phyloP scores from a whole-genome alignment of 2,113 vertebrate genomes.

The Gallinago undulata region DNA sequence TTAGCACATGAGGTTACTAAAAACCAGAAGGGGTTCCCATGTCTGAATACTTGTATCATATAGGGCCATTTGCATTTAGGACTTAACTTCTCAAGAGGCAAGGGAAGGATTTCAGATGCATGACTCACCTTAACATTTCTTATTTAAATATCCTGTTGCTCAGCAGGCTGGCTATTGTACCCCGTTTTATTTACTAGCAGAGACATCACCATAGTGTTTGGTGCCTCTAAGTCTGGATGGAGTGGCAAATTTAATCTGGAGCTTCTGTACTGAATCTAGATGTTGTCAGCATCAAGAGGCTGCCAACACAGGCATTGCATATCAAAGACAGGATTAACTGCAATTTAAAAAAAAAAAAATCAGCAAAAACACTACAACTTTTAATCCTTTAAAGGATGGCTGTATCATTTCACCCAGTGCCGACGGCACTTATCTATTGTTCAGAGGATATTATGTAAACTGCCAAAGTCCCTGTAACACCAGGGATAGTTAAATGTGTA shows the following conservation, averaged over 20 bases:
- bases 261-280: background rate
- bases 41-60: background rate
- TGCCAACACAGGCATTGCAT: slow-evolving; percentile 6
- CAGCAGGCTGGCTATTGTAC: background rate
- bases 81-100: background rate
- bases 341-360: background rate
- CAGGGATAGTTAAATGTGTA: slow-evolving; percentile 45
- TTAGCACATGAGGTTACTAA: background rate
- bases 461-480: slow-evolving; percentile 13
- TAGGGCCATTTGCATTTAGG: background rate
- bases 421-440: slow-evolving; percentile 19
- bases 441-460: slow-evolving; percentile 28
- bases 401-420: slow-evolving; percentile 10
- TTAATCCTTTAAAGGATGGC: slow-evolving; percentile 25
- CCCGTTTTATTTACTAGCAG: slow-evolving; percentile 13
- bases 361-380: background rate
- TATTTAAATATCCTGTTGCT: background rate
- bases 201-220: background rate
- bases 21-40: background rate
- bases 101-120: background rate
- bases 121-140: background rate
- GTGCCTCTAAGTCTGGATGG: slow-evolving; percentile 11
- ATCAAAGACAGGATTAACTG: slow-evolving; percentile 13
- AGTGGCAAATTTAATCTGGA: background rate
- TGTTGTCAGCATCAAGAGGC: background rate